phyloP scores from a whole-genome alignment of 2,113 vertebrate genomes.

The Pelvicachromis taeniatus region DNA sequence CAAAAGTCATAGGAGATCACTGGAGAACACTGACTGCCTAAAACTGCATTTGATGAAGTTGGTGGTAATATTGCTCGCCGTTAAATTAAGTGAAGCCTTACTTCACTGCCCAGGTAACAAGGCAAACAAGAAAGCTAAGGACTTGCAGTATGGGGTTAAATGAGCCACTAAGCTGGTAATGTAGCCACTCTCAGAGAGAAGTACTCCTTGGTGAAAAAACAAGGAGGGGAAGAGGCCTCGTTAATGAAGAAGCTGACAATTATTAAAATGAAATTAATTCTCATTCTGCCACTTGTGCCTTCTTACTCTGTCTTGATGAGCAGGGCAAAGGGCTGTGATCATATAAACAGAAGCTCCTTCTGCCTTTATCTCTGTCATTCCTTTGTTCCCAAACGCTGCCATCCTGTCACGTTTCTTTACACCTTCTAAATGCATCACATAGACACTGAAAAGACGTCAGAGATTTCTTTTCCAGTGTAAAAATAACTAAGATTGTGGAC shows the following conservation, averaged over 20 bases:
- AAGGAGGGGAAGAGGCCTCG: background rate
- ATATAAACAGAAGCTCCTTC: background rate
- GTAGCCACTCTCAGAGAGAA: background rate
- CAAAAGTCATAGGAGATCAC: background rate
- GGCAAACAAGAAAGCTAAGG: background rate
- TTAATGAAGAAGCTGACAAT: conserved; percentile 27
- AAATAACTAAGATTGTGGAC: conserved; percentile 1
- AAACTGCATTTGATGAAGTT: background rate
- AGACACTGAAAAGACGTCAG: background rate
- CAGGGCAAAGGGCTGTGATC: background rate
- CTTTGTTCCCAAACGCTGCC: background rate
- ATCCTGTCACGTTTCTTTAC: background rate
- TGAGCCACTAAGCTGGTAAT: conserved; percentile 35
- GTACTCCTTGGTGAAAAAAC: background rate
- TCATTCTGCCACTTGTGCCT: background rate
- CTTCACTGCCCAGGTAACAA: background rate
- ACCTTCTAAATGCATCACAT: background rate
- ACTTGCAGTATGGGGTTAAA: background rate
- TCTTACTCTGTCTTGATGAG: conserved; percentile 21
- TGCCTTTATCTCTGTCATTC: background rate
- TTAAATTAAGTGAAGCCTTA: background rate
- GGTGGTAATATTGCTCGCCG: background rate
- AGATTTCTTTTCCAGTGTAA: background rate
- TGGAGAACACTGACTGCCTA: background rate
- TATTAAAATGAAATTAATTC: conserved; percentile 53